Conservation (phyloP, 2,113 vertebrate species). For the Dipodomys merriami region DNA sequence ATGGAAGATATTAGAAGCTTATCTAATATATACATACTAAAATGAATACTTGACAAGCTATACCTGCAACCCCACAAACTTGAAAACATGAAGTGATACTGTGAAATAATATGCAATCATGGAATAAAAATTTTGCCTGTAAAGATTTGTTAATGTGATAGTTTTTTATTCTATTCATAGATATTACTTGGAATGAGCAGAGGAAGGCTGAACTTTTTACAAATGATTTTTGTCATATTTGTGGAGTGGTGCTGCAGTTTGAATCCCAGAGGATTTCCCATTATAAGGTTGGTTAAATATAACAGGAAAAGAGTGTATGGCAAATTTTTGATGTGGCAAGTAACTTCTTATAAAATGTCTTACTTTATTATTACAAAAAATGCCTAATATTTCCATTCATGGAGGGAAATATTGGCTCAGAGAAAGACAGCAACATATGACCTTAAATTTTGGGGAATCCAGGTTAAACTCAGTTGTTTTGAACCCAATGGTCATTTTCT, state of each 20-base stretch:
- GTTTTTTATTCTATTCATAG: constrained; percentile 72
- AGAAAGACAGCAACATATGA: constrained; percentile 15
- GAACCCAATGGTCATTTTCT: constrained; percentile 19
- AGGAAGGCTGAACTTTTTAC: constrained; percentile 85
- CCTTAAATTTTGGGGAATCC: constrained; percentile 40
- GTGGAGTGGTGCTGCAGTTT: constrained; percentile 88
- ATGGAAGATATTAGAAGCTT: constrained; percentile 24
- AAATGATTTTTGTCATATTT: constrained; percentile 90
- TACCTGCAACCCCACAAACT: background rate
- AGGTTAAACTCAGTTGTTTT: constrained; percentile 43
- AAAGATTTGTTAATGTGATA: constrained; percentile 54
- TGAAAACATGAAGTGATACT: constrained; percentile 55
- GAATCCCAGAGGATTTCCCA: constrained; percentile 91
- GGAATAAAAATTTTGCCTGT: constrained; percentile 41
- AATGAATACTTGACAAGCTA: constrained; percentile 12
- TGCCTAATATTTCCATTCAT: constrained; percentile 1
- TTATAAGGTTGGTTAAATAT: constrained; percentile 88
- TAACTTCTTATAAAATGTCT: constrained; percentile 22
- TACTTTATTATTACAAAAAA: constrained; percentile 44
- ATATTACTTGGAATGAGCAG: constrained; percentile 71
- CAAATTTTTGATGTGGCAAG: constrained; percentile 52
- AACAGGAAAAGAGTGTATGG: background rate
- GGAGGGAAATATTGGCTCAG: constrained; percentile 12
- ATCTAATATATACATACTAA: constrained; percentile 31
- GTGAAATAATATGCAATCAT: constrained; percentile 26